Conservation (phyloP, 23 tunicate genomes). For the Styela clava region DNA sequence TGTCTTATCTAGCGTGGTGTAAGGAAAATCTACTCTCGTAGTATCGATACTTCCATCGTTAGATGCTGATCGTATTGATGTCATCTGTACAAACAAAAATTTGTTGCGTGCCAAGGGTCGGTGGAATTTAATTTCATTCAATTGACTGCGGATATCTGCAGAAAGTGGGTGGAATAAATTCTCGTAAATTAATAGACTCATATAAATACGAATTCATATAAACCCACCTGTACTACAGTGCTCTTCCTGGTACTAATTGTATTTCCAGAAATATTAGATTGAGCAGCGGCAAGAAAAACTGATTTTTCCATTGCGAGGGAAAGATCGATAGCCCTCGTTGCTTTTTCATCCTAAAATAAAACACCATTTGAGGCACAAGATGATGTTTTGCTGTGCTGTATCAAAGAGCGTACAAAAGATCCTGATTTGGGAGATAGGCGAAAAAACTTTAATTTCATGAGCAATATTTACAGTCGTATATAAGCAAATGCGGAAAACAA, state of each 20-base stretch:
- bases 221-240: constrained; percentile 39
- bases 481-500: too few species aligned
- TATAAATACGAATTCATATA: too few species aligned
- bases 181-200: too few species aligned
- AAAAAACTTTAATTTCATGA: too few species aligned
- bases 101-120: background rate
- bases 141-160: too few species aligned
- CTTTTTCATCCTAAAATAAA: constrained; percentile 26
- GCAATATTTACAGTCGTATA: too few species aligned
- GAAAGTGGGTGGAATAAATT: too few species aligned
- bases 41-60: background rate
- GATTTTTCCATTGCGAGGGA: constrained; percentile 36
- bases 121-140: background rate
- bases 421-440: too few species aligned
- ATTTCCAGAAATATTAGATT: background rate
- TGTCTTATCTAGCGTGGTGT: too few species aligned
- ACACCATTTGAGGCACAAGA: too few species aligned
- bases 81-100: background rate
- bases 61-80: background rate
- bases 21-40: constrained; percentile 13
- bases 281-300: constrained; percentile 21
- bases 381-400: too few species aligned
- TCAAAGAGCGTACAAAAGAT: too few species aligned
- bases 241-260: constrained; percentile 4
- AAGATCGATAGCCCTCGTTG: constrained; percentile 22